These are phyloP conservation scores for Suillia variegata DNA, from an alignment of 2,888 invertebrate species.

Conservation along the genomic window DNA sequence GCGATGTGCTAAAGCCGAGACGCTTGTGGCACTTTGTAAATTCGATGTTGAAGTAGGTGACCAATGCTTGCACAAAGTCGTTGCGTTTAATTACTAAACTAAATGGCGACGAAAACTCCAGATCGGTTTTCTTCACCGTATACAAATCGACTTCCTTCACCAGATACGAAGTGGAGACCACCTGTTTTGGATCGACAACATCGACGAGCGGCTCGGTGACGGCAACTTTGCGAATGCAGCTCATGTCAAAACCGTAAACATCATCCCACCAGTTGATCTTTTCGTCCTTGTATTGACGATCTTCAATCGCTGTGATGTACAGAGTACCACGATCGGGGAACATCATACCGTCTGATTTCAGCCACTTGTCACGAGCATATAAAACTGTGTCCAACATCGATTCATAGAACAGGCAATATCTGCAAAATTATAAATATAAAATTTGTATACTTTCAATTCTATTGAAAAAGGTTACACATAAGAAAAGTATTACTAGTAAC, in stretches of 20 bases:
- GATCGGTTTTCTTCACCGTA: slow-evolving; percentile 93
- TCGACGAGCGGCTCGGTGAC: slow-evolving; percentile 98
- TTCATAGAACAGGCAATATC: slow-evolving; percentile 92
- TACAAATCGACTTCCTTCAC: slow-evolving; percentile 98
- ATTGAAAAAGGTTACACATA: no score
- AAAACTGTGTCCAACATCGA: slow-evolving; percentile 99
- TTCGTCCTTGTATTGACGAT: slow-evolving; percentile 99
- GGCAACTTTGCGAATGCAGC: slow-evolving; percentile 95
- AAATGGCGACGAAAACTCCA: slow-evolving; percentile 89
- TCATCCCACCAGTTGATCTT: slow-evolving; percentile 99
- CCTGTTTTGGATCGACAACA: slow-evolving; percentile 98
- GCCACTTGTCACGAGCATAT: slow-evolving; percentile 97
- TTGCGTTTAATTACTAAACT: slow-evolving; percentile 83
- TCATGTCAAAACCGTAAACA: slow-evolving; percentile 99
- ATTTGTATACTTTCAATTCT: background rate
- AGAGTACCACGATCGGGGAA: slow-evolving; percentile 94
- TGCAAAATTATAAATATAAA: slow-evolving; percentile 27
- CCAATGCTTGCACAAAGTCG: slow-evolving; percentile 96
- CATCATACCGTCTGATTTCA: slow-evolving; percentile 87
- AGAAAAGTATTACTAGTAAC: no score
- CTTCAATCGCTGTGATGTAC: slow-evolving; percentile 92
- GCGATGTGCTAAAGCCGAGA: slow-evolving; percentile 97
- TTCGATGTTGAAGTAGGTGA: slow-evolving; percentile 99
- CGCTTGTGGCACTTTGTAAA: slow-evolving; percentile 99
- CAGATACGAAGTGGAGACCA: slow-evolving; percentile 93